phyloP scores from a whole-genome alignment of 2,888 invertebrate genomes.

The Tipula vernalis region DNA sequence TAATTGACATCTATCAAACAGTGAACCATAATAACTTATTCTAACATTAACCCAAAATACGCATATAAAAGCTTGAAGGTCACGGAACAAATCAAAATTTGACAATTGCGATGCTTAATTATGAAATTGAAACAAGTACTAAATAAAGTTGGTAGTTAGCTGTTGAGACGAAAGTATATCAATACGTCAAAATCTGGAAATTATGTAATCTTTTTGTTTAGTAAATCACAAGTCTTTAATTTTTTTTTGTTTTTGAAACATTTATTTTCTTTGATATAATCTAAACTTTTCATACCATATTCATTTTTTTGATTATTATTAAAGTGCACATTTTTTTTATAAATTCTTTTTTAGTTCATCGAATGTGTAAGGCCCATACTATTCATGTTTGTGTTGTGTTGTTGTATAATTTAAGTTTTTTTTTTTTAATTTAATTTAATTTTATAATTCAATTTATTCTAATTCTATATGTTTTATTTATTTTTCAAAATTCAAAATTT shows the following conservation, averaged over 20 bases:
- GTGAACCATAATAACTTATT: too few relatives aligned
- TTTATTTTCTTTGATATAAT: not conserved
- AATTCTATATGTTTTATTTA: not conserved
- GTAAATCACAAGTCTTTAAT: not conserved
- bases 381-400: not conserved
- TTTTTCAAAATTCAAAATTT: not conserved
- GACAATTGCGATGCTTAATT: too few relatives aligned
- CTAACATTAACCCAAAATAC: too few relatives aligned
- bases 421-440: not conserved
- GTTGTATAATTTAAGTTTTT: constrained; percentile 1
- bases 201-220: not conserved
- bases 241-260: not conserved
- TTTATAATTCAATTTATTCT: not conserved
- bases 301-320: not conserved
- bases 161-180: not conserved
- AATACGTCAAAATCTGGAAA: not conserved
- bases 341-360: constrained; percentile 7
- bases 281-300: not conserved
- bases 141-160: not conserved
- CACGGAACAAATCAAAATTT: too few relatives aligned
- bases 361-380: constrained; percentile 10
- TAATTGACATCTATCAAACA: too few relatives aligned
- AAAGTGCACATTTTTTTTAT: not conserved
- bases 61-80: too few relatives aligned
- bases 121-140: not conserved